Base-by-base conservation (phyloP, 2,113 vertebrate genomes). In the Leptosomus discolor region DNA sequence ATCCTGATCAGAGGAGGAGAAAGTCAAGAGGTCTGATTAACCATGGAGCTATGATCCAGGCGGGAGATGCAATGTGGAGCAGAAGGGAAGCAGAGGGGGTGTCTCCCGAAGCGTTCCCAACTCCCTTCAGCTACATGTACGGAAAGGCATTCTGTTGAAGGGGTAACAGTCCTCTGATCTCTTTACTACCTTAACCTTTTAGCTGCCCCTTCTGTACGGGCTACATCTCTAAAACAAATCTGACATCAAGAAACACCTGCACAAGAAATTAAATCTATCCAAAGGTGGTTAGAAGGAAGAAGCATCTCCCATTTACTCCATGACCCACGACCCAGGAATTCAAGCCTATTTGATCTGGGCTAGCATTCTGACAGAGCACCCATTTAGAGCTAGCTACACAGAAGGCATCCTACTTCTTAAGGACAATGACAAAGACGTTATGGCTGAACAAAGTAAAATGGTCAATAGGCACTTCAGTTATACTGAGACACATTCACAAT, bases 151-250 rank as follows among this genome's bases (percentile, higher is more conserved):
- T 83, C 85, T 91, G 71, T 4, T 65, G 75, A 94, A 89, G 86
- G 73, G 77, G 68, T 58, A 94, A 89, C 54, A 84, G 80, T 67
- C 74, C 92, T 92, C 90, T 96, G 92, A 94, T 92, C 94, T 88
- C 82, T 70, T 91, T 91, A 92, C 75, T 73, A 67, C 78, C 83
- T 96, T 95, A 95, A 95, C 95, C 89, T 96, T 80, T 94, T 61
- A 92, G 88, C 64, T 96, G 91, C 87, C 87, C 92, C 85, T 89
- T 74, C 93, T 85, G 77, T 58, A 53, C 46, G 71, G 46, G 65
- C 57, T 65, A 46, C 2, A 1, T 46, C 57, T 90, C 60, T 91
- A 65, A 89, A 91, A 53, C 80, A 87, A 95, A 84, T 58, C 84
- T 75, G 56, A 81, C 65, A 84, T 92, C 51, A 60, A 71, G 91